These are phyloP conservation scores for Aspiorhynchus laticeps DNA, from an alignment of 2,113 vertebrate genomes.

Conservation along the genomic window DNA sequence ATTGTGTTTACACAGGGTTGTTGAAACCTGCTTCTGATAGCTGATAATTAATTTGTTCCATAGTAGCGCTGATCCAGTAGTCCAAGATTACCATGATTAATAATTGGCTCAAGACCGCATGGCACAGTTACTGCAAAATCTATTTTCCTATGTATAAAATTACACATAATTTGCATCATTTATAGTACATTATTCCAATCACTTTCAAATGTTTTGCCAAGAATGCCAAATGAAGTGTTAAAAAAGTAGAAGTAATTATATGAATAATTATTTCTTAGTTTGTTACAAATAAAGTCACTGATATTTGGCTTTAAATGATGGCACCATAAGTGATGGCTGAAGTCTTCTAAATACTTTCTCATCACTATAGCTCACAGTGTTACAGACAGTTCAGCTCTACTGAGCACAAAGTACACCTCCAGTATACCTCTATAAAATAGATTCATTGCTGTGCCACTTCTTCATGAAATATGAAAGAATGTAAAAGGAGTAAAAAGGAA, in stretches of 20 bases:
- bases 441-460: not conserved
- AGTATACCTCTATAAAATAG: not conserved
- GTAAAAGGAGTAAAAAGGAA: not conserved
- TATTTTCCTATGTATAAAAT: not conserved
- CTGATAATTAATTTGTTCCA: not conserved
- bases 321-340: not conserved
- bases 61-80: not conserved
- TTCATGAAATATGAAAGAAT: slow-evolving; percentile 12
- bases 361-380: not conserved
- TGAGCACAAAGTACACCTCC: not conserved
- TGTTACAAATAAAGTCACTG: not conserved
- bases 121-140: not conserved
- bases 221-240: not conserved
- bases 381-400: not conserved
- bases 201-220: not conserved
- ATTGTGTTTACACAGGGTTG: slow-evolving; percentile 9
- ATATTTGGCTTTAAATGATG: not conserved
- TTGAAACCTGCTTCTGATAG: not conserved
- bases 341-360: not conserved
- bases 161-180: not conserved
- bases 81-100: not conserved
- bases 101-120: not conserved
- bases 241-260: not conserved
- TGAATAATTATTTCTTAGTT: not conserved
- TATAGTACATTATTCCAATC: not conserved